Evolutionary conservation across 2,888 invertebrate genomes (phyloP).

Genomic region (Celastrina argiolus): DNA sequence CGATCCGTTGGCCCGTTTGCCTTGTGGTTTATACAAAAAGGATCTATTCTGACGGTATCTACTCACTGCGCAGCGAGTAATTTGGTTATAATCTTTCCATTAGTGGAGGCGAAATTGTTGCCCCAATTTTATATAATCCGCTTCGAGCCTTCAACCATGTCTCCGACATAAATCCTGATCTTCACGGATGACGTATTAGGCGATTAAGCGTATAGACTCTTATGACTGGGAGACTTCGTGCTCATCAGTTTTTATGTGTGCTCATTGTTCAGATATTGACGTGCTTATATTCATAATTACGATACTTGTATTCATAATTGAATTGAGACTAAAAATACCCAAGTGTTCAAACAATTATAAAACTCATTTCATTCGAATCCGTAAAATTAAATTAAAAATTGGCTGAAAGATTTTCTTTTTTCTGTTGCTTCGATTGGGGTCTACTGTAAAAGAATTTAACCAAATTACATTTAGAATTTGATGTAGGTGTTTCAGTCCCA

Average conservation of each 20-base stretch:
- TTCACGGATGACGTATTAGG: constrained; percentile 20
- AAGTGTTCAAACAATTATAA: neutral
- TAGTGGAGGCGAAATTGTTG: constrained; percentile 17
- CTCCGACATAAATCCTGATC: constrained; percentile 13
- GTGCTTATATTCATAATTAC: too few relatives aligned
- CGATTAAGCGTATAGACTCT: constrained; percentile 1
- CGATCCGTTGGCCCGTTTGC: too few relatives aligned
- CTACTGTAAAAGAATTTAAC: neutral
- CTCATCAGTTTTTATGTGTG: constrained; percentile 9
- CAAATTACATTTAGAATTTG: neutral
- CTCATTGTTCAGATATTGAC: too few relatives aligned
- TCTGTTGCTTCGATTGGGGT: neutral
- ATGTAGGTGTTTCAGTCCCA: neutral
- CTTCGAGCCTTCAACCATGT: constrained; percentile 17
- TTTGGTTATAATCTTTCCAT: constrained; percentile 5
- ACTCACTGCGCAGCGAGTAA: neutral
- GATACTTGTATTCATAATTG: too few relatives aligned
- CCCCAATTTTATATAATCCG: constrained; percentile 17
- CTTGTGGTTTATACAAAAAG: too few relatives aligned
- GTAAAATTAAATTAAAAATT: neutral
- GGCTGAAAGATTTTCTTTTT: neutral
- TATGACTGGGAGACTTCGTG: neutral
- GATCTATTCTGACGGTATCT: neutral
- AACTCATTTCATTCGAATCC: neutral
- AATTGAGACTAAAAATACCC: too few relatives aligned